phyloP scores from a whole-genome alignment of 2,888 invertebrate species.

The Heliconius erato region DNA sequence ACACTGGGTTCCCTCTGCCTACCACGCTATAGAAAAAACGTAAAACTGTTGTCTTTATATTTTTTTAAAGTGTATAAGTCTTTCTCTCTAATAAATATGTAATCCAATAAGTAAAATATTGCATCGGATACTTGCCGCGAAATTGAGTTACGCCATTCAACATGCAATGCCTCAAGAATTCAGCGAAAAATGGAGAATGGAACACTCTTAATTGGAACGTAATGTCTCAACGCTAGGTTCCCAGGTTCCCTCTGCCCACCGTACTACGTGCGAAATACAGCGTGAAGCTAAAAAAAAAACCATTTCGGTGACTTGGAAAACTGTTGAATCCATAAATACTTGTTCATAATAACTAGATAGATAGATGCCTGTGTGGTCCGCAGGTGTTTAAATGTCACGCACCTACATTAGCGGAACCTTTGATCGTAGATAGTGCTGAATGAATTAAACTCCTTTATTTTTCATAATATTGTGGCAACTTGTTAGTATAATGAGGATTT shows the following conservation, averaged over 20 bases:
- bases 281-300: background rate
- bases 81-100: no score
- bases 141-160: background rate
- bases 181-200: background rate
- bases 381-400: conserved; percentile 45
- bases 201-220: background rate
- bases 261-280: background rate
- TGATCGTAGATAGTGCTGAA: conserved; percentile 31
- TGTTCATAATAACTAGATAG: background rate
- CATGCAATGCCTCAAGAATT: background rate
- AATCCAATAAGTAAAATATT: no score
- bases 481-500: conserved; percentile 29
- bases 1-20: no score
- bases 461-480: conserved; percentile 21
- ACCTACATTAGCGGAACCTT: conserved; percentile 41
- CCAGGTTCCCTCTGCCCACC: background rate
- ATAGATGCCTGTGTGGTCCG: conserved; percentile 41
- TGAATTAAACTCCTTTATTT: conserved; percentile 27
- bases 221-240: background rate
- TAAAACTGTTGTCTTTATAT: no score
- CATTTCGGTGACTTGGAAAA: conserved; percentile 6
- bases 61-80: no score
- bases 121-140: no score
- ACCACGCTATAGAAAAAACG: no score
- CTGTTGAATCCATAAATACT: background rate